These are phyloP conservation scores for Crypturellus undulatus DNA, from an alignment of 2,113 vertebrate genomes.

Conservation along the genomic window DNA sequence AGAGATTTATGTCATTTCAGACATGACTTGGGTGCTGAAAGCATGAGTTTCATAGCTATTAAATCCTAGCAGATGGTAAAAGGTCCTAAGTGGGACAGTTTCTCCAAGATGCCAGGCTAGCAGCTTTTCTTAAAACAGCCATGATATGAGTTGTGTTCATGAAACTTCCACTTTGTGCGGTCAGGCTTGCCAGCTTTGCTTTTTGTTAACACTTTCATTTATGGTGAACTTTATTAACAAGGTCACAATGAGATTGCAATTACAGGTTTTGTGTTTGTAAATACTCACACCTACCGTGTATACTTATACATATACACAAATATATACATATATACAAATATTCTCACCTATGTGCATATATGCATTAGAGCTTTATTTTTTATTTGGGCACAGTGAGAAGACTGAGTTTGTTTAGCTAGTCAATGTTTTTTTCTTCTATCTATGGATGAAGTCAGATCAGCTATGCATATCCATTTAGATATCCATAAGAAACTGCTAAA, in stretches of 20 bases:
- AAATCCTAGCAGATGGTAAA: not conserved
- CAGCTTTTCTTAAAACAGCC: not conserved
- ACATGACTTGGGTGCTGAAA: not conserved
- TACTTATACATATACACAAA: not conserved
- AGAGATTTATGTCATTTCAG: not conserved
- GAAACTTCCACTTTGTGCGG: not conserved
- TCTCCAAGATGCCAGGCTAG: not conserved
- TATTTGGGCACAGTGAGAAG: not conserved
- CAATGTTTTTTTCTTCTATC: not conserved
- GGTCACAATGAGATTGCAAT: not conserved
- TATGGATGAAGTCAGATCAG: not conserved
- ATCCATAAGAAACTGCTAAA: not conserved
- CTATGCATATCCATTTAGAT: not conserved
- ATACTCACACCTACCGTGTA: not conserved
- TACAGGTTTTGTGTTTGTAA: not conserved
- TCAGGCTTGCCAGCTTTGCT: not conserved
- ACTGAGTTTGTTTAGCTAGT: not conserved
- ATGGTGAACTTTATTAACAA: not conserved
- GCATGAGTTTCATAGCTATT: conserved; percentile 29
- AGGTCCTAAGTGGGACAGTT: conserved; percentile 2
- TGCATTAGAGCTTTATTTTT: not conserved
- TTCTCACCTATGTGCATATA: not conserved
- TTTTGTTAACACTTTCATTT: not conserved
- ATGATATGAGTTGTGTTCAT: not conserved
- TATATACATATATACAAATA: not conserved